Evolutionary conservation across 2,888 invertebrate genomes (phyloP).

Genomic region (Ichneumon xanthorius): DNA sequence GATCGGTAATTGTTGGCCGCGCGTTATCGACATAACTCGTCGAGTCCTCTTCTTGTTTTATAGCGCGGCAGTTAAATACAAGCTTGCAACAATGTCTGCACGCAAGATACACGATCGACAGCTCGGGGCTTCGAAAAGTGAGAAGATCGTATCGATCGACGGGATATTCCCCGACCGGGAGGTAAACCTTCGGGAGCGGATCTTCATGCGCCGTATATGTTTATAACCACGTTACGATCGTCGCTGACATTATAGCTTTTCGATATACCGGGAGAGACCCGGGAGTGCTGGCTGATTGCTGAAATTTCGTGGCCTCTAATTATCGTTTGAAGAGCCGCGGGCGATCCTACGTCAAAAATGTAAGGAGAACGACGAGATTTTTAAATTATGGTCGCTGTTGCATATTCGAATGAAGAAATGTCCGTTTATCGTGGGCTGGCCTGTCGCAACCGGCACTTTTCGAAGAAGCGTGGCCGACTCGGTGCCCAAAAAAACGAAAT

Average conservation of each 20-base stretch:
- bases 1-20: background rate
- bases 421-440: no score
- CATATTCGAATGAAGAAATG: background rate
- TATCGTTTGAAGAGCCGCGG: background rate
- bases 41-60: background rate
- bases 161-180: background rate
- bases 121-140: background rate
- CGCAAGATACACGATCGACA: background rate
- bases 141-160: background rate
- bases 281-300: background rate
- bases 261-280: background rate
- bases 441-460: background rate
- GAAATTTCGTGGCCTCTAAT: background rate
- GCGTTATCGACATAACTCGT: background rate
- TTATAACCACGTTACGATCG: constrained; percentile 1
- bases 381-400: background rate
- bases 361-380: background rate
- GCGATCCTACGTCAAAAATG: background rate
- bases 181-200: background rate
- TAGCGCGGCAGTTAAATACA: background rate
- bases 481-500: no score
- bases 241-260: constrained; percentile 4
- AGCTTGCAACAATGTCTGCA: constrained; percentile 2
- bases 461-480: background rate
- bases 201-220: background rate